Percentiles rank a stretch among this genome's conserved stretches.
phyloP scores from a whole-genome alignment of 1,140 invertebrate genomes.

The Temnothorax curvispinosus region DNA sequence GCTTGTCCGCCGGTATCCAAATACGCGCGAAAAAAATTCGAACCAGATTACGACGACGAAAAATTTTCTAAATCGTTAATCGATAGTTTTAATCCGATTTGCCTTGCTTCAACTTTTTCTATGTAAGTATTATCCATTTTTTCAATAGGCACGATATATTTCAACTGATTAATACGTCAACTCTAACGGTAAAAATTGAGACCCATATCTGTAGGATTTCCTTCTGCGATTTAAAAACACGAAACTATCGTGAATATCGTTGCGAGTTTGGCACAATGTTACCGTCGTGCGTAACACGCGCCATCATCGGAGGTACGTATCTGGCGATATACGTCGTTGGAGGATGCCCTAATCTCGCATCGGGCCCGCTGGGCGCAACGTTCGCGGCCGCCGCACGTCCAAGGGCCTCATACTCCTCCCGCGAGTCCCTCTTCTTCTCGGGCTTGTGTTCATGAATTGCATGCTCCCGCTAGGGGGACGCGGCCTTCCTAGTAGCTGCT shows the following conservation, averaged over 20 bases:
- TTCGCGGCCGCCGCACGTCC: constrained; percentile 62
- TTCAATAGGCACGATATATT: not conserved
- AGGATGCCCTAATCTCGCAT: constrained; percentile 76
- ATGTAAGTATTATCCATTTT: not conserved
- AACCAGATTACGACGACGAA: not conserved
- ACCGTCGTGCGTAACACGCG: constrained; percentile 69
- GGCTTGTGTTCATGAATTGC: constrained; percentile 64
- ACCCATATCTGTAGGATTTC: not conserved
- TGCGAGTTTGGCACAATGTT: constrained; percentile 47
- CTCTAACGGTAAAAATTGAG: not conserved
- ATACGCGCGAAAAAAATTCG: constrained; percentile 3
- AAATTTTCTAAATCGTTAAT: not conserved
- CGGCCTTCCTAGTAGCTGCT: constrained; percentile 69
- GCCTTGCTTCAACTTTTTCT: not conserved
- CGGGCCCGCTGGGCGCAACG: constrained; percentile 68
- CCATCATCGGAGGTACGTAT: constrained; percentile 54
- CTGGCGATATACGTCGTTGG: constrained; percentile 68
- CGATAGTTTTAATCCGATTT: not conserved
- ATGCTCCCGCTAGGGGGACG: constrained; percentile 53
- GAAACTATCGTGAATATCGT: constrained; percentile 31
- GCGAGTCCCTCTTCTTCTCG: constrained; percentile 20
- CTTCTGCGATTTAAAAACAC: not conserved
- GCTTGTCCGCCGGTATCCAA: constrained; percentile 40
- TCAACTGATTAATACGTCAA: not conserved
- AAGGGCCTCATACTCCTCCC: constrained; percentile 10